phyloP scores from a whole-genome alignment of 1,140 invertebrate genomes.

The Coptotermes formosanus region DNA sequence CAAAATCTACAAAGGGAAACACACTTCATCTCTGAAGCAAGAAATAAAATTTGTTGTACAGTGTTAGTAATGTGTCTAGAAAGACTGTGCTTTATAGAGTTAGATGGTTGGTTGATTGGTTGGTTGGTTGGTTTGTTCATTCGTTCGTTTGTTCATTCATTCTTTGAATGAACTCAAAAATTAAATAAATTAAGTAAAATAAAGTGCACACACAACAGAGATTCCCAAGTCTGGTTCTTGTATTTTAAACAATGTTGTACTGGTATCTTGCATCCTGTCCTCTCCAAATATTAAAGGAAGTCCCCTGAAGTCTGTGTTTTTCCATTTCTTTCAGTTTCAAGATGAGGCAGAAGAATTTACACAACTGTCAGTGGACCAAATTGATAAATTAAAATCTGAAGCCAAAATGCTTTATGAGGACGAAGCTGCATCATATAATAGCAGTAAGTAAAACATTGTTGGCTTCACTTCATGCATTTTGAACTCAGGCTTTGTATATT shows the following conservation, averaged over 20 bases:
- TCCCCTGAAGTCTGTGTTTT: background rate
- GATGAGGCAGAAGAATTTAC: background rate
- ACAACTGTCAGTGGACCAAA: background rate
- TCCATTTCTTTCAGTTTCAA: background rate
- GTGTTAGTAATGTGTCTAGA: no score
- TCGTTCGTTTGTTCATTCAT: no score
- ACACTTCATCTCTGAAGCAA: no score
- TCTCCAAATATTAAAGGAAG: background rate
- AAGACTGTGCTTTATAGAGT: no score
- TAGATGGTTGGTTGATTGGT: no score
- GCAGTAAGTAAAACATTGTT: background rate
- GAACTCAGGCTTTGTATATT: background rate
- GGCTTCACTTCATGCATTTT: background rate
- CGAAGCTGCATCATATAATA: background rate
- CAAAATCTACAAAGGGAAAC: no score
- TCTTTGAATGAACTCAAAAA: background rate
- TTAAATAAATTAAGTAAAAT: background rate
- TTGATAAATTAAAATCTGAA: background rate
- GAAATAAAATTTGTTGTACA: no score
- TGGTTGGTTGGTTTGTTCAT: no score
- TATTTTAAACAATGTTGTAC: background rate
- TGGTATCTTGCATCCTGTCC: background rate
- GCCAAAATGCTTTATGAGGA: background rate
- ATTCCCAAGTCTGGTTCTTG: background rate
- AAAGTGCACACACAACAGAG: background rate